These are phyloP conservation scores for Tachysurus vachellii DNA, from an alignment of 2,113 vertebrate species.

Conservation along the genomic window DNA sequence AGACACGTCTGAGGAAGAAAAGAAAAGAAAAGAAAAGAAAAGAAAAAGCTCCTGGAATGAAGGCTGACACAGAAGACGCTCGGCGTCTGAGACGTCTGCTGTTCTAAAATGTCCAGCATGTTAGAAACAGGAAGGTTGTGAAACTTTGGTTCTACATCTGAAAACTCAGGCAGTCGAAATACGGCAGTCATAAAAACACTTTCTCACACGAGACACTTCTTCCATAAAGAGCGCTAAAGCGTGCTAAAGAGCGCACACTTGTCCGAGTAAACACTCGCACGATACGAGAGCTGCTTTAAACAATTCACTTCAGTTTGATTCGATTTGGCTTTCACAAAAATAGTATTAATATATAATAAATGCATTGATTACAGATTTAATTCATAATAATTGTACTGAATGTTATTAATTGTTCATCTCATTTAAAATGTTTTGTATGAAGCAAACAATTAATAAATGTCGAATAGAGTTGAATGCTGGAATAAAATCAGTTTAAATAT, in stretches of 20 bases:
- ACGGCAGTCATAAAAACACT: not conserved
- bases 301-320: not conserved
- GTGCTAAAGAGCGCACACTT: not conserved
- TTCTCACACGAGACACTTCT: not conserved
- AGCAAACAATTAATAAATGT: too few species aligned
- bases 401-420: not conserved
- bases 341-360: too few species aligned
- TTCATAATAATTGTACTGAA: too few species aligned
- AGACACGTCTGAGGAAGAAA: not conserved
- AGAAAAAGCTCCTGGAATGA: conserved; percentile 16
- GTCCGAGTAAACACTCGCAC: not conserved
- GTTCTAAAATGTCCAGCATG: not conserved
- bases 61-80: conserved; percentile 10
- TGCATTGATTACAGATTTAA: too few species aligned
- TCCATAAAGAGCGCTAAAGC: not conserved
- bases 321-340: not conserved
- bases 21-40: not conserved
- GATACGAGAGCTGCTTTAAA: not conserved
- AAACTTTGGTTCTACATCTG: not conserved
- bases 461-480: not conserved
- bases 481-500: not conserved
- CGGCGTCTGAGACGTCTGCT: not conserved
- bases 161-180: not conserved
- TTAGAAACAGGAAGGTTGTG: not conserved
- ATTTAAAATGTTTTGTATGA: not conserved